Conservation (phyloP, 1,140 invertebrate genomes). For the Venustaconcha ellipsiformis region DNA sequence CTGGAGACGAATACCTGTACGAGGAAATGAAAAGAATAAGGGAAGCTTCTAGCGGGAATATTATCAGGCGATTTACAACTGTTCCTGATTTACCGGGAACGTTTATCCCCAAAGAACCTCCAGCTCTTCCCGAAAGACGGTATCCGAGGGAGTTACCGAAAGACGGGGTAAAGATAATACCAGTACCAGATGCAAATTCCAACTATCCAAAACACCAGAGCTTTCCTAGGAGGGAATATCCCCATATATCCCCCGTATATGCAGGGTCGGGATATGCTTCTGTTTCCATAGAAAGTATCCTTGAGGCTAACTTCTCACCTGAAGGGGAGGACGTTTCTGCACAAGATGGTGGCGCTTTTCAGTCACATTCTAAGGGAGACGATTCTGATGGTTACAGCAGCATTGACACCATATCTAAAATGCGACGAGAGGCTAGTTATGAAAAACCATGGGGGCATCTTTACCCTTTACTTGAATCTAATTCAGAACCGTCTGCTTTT, state of each 20-base stretch:
- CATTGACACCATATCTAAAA: slow-evolving; percentile 28
- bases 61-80: slow-evolving; percentile 29
- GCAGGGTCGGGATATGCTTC: slow-evolving; percentile 16
- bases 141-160: slow-evolving; percentile 19
- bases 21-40: slow-evolving; percentile 43
- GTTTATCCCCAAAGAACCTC: slow-evolving; percentile 42
- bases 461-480: too few species aligned
- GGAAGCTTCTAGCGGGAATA: slow-evolving; percentile 32
- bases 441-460: too few species aligned
- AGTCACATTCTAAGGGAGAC: neutral
- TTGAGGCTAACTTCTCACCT: slow-evolving; percentile 11
- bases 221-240: slow-evolving; percentile 1
- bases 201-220: slow-evolving; percentile 16
- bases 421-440: neutral
- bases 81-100: slow-evolving; percentile 37
- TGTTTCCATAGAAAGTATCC: slow-evolving; percentile 14
- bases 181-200: slow-evolving; percentile 28
- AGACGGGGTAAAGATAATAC: slow-evolving; percentile 24
- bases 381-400: slow-evolving; percentile 31
- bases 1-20: slow-evolving; percentile 50
- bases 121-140: slow-evolving; percentile 43
- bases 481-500: too few species aligned
- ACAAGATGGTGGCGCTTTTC: neutral
- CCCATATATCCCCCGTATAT: neutral
- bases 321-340: slow-evolving; percentile 10